phyloP scores from a whole-genome alignment of 2,113 vertebrate genomes.

The Motacilla tschutschensis region DNA sequence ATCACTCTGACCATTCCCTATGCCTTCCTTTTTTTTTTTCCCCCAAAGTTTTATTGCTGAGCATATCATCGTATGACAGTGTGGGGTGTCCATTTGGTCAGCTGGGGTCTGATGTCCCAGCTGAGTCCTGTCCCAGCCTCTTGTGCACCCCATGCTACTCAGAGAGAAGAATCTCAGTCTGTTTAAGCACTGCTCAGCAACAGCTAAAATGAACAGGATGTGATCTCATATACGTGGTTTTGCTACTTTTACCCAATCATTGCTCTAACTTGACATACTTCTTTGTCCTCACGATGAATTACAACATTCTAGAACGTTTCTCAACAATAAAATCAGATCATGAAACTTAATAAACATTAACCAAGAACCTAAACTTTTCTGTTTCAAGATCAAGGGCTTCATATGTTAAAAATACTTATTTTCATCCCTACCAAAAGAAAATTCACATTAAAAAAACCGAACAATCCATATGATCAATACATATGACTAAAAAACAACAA shows the following conservation, averaged over 20 bases:
- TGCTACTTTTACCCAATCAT: neutral
- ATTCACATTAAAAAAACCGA: neutral
- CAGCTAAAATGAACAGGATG: neutral
- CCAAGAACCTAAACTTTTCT: neutral
- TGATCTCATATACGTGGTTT: neutral
- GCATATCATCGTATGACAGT: accelerated
- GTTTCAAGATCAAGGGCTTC: neutral
- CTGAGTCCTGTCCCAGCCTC: neutral
- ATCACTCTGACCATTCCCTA: accelerated
- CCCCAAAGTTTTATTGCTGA: neutral
- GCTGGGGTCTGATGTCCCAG: neutral
- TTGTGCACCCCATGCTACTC: neutral
- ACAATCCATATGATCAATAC: neutral
- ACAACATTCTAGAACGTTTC: neutral
- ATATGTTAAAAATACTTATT: neutral
- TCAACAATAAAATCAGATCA: neutral
- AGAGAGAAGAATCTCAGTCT: neutral
- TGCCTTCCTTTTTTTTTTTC: neutral
- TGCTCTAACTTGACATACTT: neutral
- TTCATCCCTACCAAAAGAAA: neutral
- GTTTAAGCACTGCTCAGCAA: neutral
- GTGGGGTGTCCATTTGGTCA: neutral
- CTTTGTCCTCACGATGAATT: neutral
- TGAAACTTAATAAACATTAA: neutral
- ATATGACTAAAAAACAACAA: neutral